Conservation (phyloP, 2,797 vertebrate genomes). For the Streptopelia turtur region DNA sequence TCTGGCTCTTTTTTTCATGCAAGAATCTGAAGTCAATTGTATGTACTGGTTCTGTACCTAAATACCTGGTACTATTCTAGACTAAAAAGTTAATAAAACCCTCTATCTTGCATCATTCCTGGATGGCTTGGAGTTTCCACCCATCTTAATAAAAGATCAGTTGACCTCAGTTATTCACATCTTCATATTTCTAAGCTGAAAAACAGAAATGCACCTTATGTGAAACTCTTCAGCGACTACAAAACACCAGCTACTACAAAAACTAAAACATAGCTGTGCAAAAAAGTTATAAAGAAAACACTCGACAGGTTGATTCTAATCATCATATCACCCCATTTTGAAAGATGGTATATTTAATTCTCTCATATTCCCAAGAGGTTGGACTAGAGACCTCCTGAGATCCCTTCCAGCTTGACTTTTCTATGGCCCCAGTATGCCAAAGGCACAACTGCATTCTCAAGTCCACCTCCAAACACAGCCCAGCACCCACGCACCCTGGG, state of each 20-base stretch:
- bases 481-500: fast-evolving
- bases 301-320: neutral
- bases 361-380: neutral
- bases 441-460: neutral
- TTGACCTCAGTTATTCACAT: neutral
- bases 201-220: neutral
- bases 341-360: neutral
- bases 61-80: neutral
- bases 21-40: neutral
- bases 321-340: neutral
- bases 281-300: neutral
- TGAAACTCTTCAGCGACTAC: neutral
- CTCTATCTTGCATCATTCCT: neutral
- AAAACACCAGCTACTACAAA: neutral
- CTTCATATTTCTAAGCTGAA: neutral
- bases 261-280: neutral
- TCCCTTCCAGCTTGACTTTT: neutral
- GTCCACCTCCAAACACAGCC: neutral
- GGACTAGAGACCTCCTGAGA: neutral
- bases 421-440: neutral
- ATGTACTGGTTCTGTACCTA: neutral
- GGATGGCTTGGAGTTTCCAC: neutral
- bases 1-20: neutral
- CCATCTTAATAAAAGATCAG: neutral
- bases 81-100: neutral